A percentile compares a stretch with the other conserved stretches of the same genome.
Evolutionary conservation across 2,113 vertebrate species (phyloP).

Genomic region (Sapajus apella): DNA sequence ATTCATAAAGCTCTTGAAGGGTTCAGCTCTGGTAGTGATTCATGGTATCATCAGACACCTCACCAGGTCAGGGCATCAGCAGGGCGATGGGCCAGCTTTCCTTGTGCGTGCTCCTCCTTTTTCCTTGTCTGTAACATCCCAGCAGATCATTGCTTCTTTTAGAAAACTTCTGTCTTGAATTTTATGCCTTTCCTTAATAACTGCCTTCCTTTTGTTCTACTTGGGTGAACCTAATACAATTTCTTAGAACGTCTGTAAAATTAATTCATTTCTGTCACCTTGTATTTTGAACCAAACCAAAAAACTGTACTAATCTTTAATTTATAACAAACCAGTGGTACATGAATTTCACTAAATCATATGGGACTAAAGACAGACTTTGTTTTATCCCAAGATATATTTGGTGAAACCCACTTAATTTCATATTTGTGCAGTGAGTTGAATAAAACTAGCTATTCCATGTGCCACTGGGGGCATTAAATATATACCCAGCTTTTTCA

Average conservation of each 20-base stretch:
- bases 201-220: not conserved
- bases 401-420: slow-evolving; percentile 23
- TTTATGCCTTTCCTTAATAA: not conserved
- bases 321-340: slow-evolving; percentile 53
- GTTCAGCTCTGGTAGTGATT: not conserved
- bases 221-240: slow-evolving; percentile 12
- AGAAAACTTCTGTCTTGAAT: not conserved
- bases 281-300: slow-evolving; percentile 57
- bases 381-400: slow-evolving; percentile 53
- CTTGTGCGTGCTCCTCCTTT: rapidly evolving
- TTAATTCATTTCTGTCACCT: slow-evolving; percentile 55
- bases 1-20: too few species aligned
- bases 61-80: rapidly evolving
- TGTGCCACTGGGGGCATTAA: not conserved
- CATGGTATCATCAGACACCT: rapidly evolving
- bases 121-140: rapidly evolving
- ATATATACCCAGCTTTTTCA: not conserved
- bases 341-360: slow-evolving; percentile 65
- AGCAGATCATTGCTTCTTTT: not conserved
- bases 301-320: slow-evolving; percentile 59
- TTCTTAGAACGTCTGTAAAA: slow-evolving; percentile 46
- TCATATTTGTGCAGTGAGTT: slow-evolving; percentile 47
- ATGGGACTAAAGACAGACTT: slow-evolving; percentile 32
- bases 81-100: too few species aligned
- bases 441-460: slow-evolving; percentile 17